These are phyloP conservation scores for Heliornis fulica DNA, from an alignment of 2,113 vertebrate genomes.

Conservation along the genomic window DNA sequence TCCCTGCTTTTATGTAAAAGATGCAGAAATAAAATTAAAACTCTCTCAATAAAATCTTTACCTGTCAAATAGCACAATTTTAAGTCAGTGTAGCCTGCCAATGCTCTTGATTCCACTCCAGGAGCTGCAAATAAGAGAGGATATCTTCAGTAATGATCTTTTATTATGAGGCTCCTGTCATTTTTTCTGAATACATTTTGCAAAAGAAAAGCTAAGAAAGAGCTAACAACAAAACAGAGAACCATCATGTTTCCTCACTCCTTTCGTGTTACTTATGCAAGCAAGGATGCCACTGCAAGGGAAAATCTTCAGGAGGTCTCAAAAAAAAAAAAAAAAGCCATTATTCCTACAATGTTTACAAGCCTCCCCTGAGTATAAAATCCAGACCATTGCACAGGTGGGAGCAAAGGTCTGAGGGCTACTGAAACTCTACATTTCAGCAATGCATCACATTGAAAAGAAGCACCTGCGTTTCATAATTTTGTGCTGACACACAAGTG, in stretches of 20 bases:
- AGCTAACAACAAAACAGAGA: slow-evolving; percentile 17
- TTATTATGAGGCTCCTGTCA: slow-evolving; percentile 30
- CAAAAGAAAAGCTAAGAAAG: slow-evolving; percentile 12
- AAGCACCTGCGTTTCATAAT: not conserved
- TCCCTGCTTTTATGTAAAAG: not conserved
- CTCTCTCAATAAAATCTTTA: slow-evolving; percentile 22
- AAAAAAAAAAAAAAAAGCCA: slow-evolving; percentile 1
- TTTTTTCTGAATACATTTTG: slow-evolving; percentile 1
- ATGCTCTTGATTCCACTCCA: slow-evolving; percentile 24
- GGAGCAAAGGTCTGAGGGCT: not conserved
- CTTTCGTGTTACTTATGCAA: not conserved
- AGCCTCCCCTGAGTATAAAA: not conserved
- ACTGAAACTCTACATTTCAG: not conserved
- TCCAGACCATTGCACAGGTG: not conserved
- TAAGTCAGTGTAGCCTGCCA: not conserved
- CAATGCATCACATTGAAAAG: not conserved
- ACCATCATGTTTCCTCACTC: not conserved
- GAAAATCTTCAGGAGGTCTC: not conserved
- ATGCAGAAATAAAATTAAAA: slow-evolving; percentile 36
- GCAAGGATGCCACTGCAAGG: not conserved
- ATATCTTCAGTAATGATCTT: slow-evolving; percentile 25
- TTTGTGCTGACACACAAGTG: not conserved
- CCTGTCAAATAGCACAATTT: slow-evolving; percentile 31
- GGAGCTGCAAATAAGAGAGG: slow-evolving; percentile 14
- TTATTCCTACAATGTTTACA: not conserved